Conservation (phyloP, 2,888 invertebrate species). For the Cerceris ruficornis region DNA sequence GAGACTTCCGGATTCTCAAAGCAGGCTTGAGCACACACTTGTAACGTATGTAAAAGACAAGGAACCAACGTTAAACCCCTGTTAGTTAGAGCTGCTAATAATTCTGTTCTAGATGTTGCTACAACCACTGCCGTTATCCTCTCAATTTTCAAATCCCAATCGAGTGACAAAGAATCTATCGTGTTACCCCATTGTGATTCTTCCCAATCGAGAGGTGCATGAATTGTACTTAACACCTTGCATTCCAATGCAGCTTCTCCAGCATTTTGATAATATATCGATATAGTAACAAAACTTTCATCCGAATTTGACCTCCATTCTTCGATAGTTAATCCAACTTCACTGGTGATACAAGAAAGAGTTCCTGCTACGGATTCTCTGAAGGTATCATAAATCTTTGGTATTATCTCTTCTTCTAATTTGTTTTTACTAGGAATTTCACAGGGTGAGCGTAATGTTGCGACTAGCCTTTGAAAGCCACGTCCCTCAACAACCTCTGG, state of each 20-base stretch:
- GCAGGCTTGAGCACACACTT: conserved; percentile 80
- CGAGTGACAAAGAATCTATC: conserved; percentile 78
- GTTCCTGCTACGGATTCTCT: conserved; percentile 77
- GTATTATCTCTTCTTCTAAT: conserved; percentile 82
- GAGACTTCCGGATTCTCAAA: conserved; percentile 79
- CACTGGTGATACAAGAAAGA: conserved; percentile 72
- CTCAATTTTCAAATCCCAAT: conserved; percentile 81
- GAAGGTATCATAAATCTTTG: conserved; percentile 81
- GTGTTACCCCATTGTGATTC: conserved; percentile 78
- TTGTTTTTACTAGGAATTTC: conserved; percentile 82
- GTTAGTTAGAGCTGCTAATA: conserved; percentile 75
- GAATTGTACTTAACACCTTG: conserved; percentile 81
- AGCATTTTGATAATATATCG: conserved; percentile 80
- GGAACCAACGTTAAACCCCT: conserved; percentile 80
- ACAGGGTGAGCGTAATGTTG: conserved; percentile 81
- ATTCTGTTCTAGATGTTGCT: conserved; percentile 76
- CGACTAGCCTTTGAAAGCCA: conserved; percentile 82
- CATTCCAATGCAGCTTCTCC: conserved; percentile 79
- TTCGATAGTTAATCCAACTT: conserved; percentile 81
- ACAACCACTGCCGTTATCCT: conserved; percentile 81
- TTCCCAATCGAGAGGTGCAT: conserved; percentile 79
- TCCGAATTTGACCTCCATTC: conserved; percentile 81
- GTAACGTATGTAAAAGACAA: conserved; percentile 81
- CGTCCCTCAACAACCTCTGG: conserved; percentile 82
- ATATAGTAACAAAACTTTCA: conserved; percentile 80